Percentiles rank a stretch among this genome's conserved stretches.
Conservation (phyloP, 2,797 vertebrate genomes). For the Megaceryle alcyon region DNA sequence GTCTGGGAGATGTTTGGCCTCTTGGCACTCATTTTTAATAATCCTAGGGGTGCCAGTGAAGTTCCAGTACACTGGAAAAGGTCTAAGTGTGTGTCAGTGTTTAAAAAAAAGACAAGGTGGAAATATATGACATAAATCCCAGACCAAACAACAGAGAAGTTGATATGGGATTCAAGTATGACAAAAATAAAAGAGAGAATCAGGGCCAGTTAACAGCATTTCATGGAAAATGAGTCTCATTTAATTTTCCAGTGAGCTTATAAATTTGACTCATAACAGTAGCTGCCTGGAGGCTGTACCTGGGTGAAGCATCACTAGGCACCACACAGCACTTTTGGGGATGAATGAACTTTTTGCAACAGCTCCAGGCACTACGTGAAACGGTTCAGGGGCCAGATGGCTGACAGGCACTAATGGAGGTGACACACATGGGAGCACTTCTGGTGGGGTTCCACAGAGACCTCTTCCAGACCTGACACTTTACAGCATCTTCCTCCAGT, state of each 20-base stretch:
- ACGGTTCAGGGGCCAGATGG: accelerated
- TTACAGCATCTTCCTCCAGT: neutral
- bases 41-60: neutral
- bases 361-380: neutral
- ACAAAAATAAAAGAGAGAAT: neutral
- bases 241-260: neutral
- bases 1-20: neutral
- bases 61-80: conserved; percentile 4
- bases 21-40: conserved; percentile 27
- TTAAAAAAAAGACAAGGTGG: conserved; percentile 16
- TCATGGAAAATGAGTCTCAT: neutral
- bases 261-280: neutral
- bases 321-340: neutral
- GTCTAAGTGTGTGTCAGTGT: neutral
- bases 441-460: neutral
- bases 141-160: neutral
- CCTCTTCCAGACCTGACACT: neutral
- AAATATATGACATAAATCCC: neutral
- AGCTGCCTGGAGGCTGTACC: neutral
- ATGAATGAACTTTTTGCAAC: neutral
- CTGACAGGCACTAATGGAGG: neutral
- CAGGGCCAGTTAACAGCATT: neutral
- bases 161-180: neutral
- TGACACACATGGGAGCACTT: neutral
- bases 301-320: neutral